Conservation (phyloP, 2,888 invertebrate species). For the Latheticus oryzae region DNA sequence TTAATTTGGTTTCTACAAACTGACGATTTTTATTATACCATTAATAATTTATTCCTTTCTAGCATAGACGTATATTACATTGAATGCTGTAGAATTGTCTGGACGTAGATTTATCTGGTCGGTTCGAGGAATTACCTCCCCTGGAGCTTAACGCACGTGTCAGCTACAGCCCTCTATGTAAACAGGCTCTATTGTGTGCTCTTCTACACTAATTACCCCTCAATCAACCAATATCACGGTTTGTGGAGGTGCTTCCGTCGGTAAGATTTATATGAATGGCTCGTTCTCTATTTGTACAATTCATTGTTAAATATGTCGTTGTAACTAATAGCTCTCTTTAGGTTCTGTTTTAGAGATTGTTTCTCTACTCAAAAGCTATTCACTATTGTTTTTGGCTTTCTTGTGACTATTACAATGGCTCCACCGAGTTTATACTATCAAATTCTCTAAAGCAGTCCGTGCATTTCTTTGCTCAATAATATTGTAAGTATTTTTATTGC, state of each 20-base stretch:
- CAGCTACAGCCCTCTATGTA: slow-evolving; percentile 48
- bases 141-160: slow-evolving; percentile 46
- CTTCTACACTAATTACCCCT: slow-evolving; percentile 47
- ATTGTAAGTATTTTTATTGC: no score
- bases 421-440: no score
- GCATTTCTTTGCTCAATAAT: no score
- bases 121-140: slow-evolving; percentile 43
- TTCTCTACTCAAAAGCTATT: no score
- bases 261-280: slow-evolving; percentile 22
- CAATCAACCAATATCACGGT: slow-evolving; percentile 45
- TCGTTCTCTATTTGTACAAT: slow-evolving; percentile 3
- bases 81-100: slow-evolving; percentile 34
- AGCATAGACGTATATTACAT: slow-evolving; percentile 31
- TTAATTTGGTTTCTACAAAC: slow-evolving; percentile 17
- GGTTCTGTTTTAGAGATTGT: no score
- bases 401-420: no score
- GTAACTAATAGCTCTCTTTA: no score
- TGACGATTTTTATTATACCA: slow-evolving; percentile 28
- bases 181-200: slow-evolving; percentile 47
- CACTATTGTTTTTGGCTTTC: no score
- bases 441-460: no score
- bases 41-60: slow-evolving; percentile 32
- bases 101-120: slow-evolving; percentile 40
- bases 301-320: no score
- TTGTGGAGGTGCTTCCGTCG: slow-evolving; percentile 21